Percentiles rank a stretch among this genome's conserved stretches.
Evolutionary conservation across 1,140 invertebrate species (phyloP).

Genomic region (Zaprionus camerounensis): DNA sequence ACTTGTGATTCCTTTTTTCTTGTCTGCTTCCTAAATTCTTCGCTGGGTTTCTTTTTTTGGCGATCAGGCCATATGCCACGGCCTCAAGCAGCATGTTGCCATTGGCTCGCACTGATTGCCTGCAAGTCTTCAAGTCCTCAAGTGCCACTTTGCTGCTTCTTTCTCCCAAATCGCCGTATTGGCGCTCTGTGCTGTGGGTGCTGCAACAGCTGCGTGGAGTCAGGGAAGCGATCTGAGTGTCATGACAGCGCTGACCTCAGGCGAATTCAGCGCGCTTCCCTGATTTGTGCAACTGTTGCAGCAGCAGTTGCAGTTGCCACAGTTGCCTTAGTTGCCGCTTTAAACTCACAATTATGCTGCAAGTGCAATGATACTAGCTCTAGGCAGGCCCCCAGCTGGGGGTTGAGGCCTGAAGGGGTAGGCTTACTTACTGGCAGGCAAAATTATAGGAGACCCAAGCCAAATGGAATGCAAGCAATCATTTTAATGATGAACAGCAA

Average conservation of each 20-base stretch:
- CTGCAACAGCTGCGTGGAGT: constrained; percentile 40
- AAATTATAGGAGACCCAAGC: constrained; percentile 35
- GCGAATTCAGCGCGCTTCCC: constrained; percentile 48
- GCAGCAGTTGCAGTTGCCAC: constrained; percentile 15
- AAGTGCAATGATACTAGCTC: constrained; percentile 11
- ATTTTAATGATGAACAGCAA: constrained; percentile 42
- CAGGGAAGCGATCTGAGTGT: constrained; percentile 36
- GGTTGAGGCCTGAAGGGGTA: background rate
- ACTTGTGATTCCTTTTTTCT: background rate
- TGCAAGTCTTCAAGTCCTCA: background rate
- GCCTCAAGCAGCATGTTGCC: constrained; percentile 50
- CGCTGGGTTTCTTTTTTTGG: constrained; percentile 40
- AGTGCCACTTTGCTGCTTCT: background rate
- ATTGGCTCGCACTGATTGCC: constrained; percentile 34
- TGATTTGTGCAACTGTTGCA: constrained; percentile 24
- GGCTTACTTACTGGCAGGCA: constrained; percentile 9
- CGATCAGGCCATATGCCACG: constrained; percentile 42
- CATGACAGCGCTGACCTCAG: constrained; percentile 55
- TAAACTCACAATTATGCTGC: constrained; percentile 33
- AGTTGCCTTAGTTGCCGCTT: background rate
- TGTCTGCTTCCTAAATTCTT: constrained; percentile 3
- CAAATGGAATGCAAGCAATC: constrained; percentile 43
- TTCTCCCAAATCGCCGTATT: background rate
- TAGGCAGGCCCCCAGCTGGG: background rate
- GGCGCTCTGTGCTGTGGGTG: constrained; percentile 26